Percentiles rank a stretch among this genome's conserved stretches.
phyloP scores from a whole-genome alignment of 2,888 invertebrate genomes.

The Fabriciana adippe region DNA sequence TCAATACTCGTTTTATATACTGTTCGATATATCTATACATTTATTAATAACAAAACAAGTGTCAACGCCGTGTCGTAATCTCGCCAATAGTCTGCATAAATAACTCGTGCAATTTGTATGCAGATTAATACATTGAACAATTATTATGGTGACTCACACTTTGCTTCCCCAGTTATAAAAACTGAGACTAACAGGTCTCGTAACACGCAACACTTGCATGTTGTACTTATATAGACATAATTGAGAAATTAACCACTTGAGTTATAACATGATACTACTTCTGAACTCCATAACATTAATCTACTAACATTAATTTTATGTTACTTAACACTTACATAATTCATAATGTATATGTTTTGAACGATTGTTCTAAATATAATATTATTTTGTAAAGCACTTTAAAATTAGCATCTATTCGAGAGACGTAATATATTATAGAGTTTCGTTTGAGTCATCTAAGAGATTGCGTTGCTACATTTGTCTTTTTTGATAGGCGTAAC shows the following conservation, averaged over 20 bases:
- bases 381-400: too few species aligned
- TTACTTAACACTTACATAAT: background rate
- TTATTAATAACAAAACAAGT: background rate
- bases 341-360: background rate
- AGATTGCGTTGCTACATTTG: too few species aligned
- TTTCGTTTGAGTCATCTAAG: background rate
- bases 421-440: background rate
- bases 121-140: slow-evolving; percentile 14
- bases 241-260: slow-evolving; percentile 8
- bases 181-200: slow-evolving; percentile 23
- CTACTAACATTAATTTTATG: background rate
- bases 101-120: slow-evolving; percentile 25
- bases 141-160: slow-evolving; percentile 26
- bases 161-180: slow-evolving; percentile 23
- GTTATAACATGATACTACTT: slow-evolving; percentile 12
- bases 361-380: too few species aligned
- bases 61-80: slow-evolving; percentile 3
- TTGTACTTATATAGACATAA: slow-evolving; percentile 16
- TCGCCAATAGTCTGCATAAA: slow-evolving; percentile 2
- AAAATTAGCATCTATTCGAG: background rate
- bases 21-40: background rate
- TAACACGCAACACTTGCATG: slow-evolving; percentile 33
- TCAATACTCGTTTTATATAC: slow-evolving; percentile 5
- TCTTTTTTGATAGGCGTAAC: too few species aligned
- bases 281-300: background rate